Conservation (phyloP, 1,140 invertebrate species). For the Psilanteris sp. region DNA sequence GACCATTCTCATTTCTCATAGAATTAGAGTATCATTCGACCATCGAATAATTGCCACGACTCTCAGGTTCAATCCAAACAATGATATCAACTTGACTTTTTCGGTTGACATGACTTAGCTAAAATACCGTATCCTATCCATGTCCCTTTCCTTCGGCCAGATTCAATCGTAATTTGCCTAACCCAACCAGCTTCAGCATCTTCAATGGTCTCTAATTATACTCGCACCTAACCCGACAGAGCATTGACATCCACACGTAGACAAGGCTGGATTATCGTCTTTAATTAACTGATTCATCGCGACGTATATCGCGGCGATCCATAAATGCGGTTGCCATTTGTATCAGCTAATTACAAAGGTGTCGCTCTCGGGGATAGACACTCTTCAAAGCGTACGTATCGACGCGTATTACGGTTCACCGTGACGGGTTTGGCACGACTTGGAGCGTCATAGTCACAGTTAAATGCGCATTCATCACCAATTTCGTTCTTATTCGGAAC, state of each 20-base stretch:
- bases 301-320: constrained; percentile 30
- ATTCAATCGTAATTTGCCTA: constrained; percentile 35
- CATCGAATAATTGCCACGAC: too few species aligned
- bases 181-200: constrained; percentile 3
- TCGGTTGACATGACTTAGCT: too few species aligned
- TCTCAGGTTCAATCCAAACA: too few species aligned
- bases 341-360: constrained; percentile 48
- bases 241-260: constrained; percentile 26
- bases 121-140: too few species aligned
- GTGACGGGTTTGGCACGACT: constrained; percentile 60
- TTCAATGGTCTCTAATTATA: constrained; percentile 58
- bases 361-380: not conserved
- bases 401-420: constrained; percentile 54
- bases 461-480: constrained; percentile 72
- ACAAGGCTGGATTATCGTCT: constrained; percentile 54
- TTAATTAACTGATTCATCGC: constrained; percentile 58
- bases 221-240: constrained; percentile 1
- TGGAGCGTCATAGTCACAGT: constrained; percentile 43
- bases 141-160: constrained; percentile 4
- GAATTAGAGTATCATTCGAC: too few species aligned
- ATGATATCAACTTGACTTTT: too few species aligned
- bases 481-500: constrained; percentile 64
- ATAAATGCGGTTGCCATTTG: constrained; percentile 32
- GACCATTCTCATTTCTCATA: too few species aligned
- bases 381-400: constrained; percentile 48